Base-by-base conservation (phyloP, 2,888 invertebrate species). In the Pristionchus entomophagus region DNA sequence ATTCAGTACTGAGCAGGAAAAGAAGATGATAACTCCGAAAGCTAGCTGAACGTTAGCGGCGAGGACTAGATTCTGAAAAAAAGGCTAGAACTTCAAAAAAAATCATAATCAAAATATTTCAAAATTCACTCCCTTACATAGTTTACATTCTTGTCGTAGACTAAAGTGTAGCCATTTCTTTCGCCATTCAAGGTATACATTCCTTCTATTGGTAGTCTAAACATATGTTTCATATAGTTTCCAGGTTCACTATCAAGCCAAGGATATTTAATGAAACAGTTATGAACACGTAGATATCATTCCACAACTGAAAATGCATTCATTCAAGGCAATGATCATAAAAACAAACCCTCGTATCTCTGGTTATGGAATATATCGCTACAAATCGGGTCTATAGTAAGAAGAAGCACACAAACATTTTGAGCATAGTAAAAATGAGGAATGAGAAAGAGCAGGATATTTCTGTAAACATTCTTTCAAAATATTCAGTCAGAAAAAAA, bases 61-160 rank as follows among this genome's bases (percentile, higher is more conserved):
- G 8, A 45, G 14, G 14, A 10, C 14, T 10, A 45, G 45, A 45
- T 45, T 88, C 81, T 14, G 45, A 86, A 86, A 26, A 87, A 51
- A 81, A 59, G 45, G 45, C 6, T 14, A 14, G 14, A 10, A 45
- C 14, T 10, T 45, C 45, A 45, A 10, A 45, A 14, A 53, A n/a
- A 6, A 45, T 14, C 14, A 10, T 45, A 14, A 6, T 45, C 45
- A 6, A 45, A 45, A 45, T 10, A n/a, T n/a, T n/a, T n/a, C n/a
- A n/a, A n/a, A n/a, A n/a, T n/a, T n/a, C n/a, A n/a, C n/a, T n/a
- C n/a, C n/a, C 45, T 45, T 6, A 45, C 6, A 14, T 45, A 10
- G 14, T 14, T 45, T 14, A 45, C 14, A 10, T 14, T 45, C 45
- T 45, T n/a, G 14, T 45, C 14, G 45, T 14, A 45, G 14, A 45